Percentiles rank a stretch among this genome's conserved stretches.
Conservation (phyloP, 2,113 vertebrate species). For the Pseudolaguvia tuberculata region DNA sequence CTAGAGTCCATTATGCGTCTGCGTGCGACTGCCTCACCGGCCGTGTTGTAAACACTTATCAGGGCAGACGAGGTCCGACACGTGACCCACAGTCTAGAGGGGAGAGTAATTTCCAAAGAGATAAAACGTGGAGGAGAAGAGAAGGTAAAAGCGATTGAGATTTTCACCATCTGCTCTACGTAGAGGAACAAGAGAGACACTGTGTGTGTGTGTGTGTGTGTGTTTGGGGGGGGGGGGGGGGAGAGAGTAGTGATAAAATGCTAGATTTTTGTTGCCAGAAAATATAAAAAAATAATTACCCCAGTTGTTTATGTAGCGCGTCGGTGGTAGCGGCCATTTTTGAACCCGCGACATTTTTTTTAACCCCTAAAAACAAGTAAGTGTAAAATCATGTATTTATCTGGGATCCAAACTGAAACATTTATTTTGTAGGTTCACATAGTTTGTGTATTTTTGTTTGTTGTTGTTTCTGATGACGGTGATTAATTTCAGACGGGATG, state of each 20-base stretch:
- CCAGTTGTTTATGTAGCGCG: neutral
- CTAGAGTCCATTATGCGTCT: slow-evolving; percentile 3
- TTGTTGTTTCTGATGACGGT: neutral
- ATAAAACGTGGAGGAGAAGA: neutral
- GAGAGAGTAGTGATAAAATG: neutral
- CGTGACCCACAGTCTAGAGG: neutral
- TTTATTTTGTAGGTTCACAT: neutral
- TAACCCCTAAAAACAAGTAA: neutral
- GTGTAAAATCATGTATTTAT: neutral
- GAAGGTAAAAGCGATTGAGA: slow-evolving; percentile 28
- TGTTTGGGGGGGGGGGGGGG: slow-evolving; percentile 8
- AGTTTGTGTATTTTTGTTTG: neutral
- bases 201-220: neutral
- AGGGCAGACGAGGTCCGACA: neutral
- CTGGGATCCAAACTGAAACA: neutral
- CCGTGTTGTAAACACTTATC: slow-evolving; percentile 11
- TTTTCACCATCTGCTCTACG: slow-evolving; percentile 44
- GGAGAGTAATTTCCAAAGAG: slow-evolving; percentile 4
- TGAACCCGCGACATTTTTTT: neutral
- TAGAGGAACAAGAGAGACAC: neutral
- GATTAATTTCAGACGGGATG: slow-evolving; percentile 6
- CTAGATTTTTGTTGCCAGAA: slow-evolving; percentile 8
- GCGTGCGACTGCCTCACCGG: neutral
- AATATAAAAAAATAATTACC: slow-evolving; percentile 13
- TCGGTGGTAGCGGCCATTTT: neutral